Percentiles rank a stretch among this genome's conserved stretches.
Evolutionary conservation across 2,797 vertebrate genomes (phyloP).

Genomic region (Tachyglossus aculeatus): DNA sequence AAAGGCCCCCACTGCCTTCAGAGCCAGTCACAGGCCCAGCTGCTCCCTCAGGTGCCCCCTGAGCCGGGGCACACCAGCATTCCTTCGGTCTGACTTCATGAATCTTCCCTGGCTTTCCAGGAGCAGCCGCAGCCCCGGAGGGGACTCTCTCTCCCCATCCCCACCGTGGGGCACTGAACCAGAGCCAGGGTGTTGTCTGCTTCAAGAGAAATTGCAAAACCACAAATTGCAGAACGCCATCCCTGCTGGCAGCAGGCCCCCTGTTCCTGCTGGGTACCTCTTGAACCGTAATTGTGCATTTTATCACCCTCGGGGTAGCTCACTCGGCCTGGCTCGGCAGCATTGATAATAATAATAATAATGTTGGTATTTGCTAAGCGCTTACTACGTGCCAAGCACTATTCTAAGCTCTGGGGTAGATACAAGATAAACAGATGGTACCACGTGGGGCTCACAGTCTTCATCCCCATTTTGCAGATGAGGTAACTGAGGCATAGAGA

Average conservation of each 20-base stretch:
- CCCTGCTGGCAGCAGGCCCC: slow-evolving; percentile 63
- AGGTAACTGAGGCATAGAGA: too few species aligned
- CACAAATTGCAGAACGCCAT: slow-evolving; percentile 64
- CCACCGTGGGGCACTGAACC: slow-evolving; percentile 50
- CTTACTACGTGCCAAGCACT: too few species aligned
- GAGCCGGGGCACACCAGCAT: slow-evolving; percentile 22
- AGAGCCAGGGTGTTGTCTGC: slow-evolving; percentile 61
- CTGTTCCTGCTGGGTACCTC: too few species aligned
- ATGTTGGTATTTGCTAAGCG: too few species aligned
- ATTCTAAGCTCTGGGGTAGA: too few species aligned
- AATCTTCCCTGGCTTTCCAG: slow-evolving; percentile 45
- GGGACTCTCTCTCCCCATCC: not conserved
- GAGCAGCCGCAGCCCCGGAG: slow-evolving; percentile 41
- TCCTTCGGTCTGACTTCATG: slow-evolving; percentile 58
- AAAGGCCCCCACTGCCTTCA: too few species aligned
- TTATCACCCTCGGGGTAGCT: slow-evolving; percentile 58
- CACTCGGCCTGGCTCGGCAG: slow-evolving; percentile 60
- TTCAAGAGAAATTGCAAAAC: slow-evolving; percentile 66
- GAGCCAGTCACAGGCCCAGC: too few species aligned
- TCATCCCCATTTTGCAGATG: too few species aligned
- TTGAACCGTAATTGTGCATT: slow-evolving; percentile 66
- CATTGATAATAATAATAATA: too few species aligned
- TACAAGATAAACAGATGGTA: too few species aligned
- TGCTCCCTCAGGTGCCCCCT: too few species aligned
- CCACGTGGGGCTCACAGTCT: too few species aligned